A percentile compares a stretch with the other conserved stretches of the same genome.
phyloP scores from a whole-genome alignment of 1,140 invertebrate species.

The Lysiphlebus fabarum region DNA sequence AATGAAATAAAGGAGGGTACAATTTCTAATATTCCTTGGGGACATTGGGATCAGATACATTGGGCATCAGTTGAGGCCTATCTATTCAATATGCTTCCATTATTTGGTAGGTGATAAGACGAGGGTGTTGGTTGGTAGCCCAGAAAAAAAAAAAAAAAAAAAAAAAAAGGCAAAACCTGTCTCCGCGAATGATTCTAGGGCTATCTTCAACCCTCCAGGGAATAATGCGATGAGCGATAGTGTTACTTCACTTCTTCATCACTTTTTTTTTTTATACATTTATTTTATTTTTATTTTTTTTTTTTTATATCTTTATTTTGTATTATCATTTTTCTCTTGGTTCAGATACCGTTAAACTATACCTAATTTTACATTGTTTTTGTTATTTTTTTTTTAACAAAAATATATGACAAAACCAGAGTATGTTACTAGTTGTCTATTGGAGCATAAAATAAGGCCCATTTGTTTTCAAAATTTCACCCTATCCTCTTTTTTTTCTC shows the following conservation, averaged over 20 bases:
- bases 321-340: too few relatives aligned
- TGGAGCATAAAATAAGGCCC: slow-evolving; percentile 41
- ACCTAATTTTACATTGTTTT: too few relatives aligned
- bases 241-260: slow-evolving; percentile 19
- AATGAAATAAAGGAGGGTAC: slow-evolving; percentile 24
- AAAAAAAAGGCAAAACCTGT: slow-evolving; percentile 12
- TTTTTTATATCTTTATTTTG: too few relatives aligned
- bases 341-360: too few relatives aligned
- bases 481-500: too few relatives aligned
- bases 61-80: slow-evolving; percentile 36
- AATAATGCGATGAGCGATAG: slow-evolving; percentile 36
- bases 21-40: slow-evolving; percentile 41
- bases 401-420: not conserved
- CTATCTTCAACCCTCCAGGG: slow-evolving; percentile 29
- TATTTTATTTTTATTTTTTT: slow-evolving; percentile 1
- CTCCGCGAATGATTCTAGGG: slow-evolving; percentile 18
- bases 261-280: slow-evolving; percentile 17
- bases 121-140: slow-evolving; percentile 18
- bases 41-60: slow-evolving; percentile 38
- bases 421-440: slow-evolving; percentile 28
- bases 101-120: slow-evolving; percentile 46
- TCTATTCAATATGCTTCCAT: slow-evolving; percentile 46
- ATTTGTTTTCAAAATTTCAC: slow-evolving; percentile 38
- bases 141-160: too few relatives aligned
- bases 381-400: too few relatives aligned